Evolutionary conservation across 64 coral and sea anemone genomes (phyloP).

Genomic region (Hydrozoanthus tunicans): DNA sequence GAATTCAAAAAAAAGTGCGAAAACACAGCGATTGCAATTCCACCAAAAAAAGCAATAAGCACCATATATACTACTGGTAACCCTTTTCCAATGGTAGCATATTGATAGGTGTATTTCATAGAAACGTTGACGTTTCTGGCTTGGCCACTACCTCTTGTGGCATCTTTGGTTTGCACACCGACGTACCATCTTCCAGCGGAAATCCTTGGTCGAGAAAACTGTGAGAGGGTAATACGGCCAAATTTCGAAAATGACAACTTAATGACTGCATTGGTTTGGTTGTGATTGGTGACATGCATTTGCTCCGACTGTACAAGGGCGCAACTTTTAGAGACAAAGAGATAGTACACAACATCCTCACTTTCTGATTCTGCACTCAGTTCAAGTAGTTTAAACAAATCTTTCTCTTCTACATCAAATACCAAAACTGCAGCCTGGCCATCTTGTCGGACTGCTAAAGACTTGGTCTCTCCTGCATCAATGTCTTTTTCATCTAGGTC

Average conservation of each 20-base stretch:
- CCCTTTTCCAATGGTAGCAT: constrained; percentile 67
- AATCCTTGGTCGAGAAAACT: constrained; percentile 80
- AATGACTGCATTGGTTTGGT: constrained; percentile 31
- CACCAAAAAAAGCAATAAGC: constrained; percentile 58
- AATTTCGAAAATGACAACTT: constrained; percentile 73
- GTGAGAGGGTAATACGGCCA: constrained; percentile 78
- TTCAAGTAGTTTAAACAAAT: constrained; percentile 67
- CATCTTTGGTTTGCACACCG: constrained; percentile 56
- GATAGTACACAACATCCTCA: constrained; percentile 58
- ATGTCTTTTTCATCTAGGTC: constrained; percentile 65
- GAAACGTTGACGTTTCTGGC: constrained; percentile 51
- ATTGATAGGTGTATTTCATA: constrained; percentile 44
- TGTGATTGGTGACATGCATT: neutral
- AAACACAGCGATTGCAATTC: constrained; percentile 69
- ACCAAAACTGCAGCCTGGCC: constrained; percentile 60
- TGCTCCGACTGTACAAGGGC: constrained; percentile 43
- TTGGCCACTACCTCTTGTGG: neutral
- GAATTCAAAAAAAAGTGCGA: constrained; percentile 85
- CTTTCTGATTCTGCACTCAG: constrained; percentile 57
- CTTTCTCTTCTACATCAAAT: constrained; percentile 67
- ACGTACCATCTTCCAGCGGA: constrained; percentile 80
- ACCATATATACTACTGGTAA: constrained; percentile 69
- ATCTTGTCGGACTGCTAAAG: constrained; percentile 45
- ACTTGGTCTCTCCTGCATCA: constrained; percentile 28
- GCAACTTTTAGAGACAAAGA: constrained; percentile 80